Base-by-base conservation (phyloP, 2,113 vertebrate genomes). In the Parotia lawesii region DNA sequence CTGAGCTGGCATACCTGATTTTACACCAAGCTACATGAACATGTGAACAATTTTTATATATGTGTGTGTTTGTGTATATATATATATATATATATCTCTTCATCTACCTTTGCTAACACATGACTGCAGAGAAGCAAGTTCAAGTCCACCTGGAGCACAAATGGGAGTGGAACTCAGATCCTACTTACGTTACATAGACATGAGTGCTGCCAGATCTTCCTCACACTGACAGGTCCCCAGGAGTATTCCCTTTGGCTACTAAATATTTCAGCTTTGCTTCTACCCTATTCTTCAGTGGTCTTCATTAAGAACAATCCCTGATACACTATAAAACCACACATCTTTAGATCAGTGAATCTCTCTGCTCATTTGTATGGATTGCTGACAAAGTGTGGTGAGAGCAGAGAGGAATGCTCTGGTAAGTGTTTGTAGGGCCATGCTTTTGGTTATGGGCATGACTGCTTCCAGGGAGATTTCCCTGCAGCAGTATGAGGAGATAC, bases 21-120 rank as follows among this genome's bases (percentile, higher is more conserved):
- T 69, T 75, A 79, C 15, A 69, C 22, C 5, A 47, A 60, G 20
- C 21, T 56, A 69, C 15, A 11, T 11, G 53, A 72, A 53, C 24
- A 57, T 15, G 27, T 6, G 12, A 70, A 53, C 57, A 33, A 78
- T 54, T 20, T 33, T 9, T 23, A 21, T 21, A 15, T 24, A 3
- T 18, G 0, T 47, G 2, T 57, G 23, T 33, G 7, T 73, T 6
- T 37, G 2, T 65, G 2, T 40, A 8, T 33, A 1, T n/a, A 2
- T 29, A 19, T 21, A 31, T 54, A 1, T 29, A 22, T 56, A 15
- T 23, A 23, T 57, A 2, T 25, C 17, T 33, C 9, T 33, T 19
- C 2, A 0, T 17, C 5, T 35, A 15, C 29, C 23, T 75, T 60
- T 2, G 5, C 38, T 93, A 27, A 38, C 13, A 60, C 6, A 11